Percentiles rank a stretch among this genome's conserved stretches.
These are phyloP conservation scores for Athene cunicularia DNA, from an alignment of 2,113 vertebrate genomes.

Conservation along the genomic window DNA sequence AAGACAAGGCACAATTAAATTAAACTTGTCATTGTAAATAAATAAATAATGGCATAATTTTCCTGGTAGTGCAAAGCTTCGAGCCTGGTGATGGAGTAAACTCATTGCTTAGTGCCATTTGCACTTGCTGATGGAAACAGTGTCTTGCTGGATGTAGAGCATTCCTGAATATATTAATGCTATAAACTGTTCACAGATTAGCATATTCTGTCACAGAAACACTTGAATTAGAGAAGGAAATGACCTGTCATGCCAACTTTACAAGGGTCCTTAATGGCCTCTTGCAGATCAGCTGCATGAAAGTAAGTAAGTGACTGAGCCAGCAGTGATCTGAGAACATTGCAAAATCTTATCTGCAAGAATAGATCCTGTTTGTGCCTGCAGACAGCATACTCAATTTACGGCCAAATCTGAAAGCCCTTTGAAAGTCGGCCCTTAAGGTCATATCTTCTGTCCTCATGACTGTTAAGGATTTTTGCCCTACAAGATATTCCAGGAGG, in stretches of 20 bases:
- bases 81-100: not conserved
- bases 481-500: not conserved
- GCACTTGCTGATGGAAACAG: not conserved
- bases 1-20: not conserved
- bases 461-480: not conserved
- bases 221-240: constrained; percentile 2
- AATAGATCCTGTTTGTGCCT: not conserved
- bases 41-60: not conserved
- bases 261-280: not conserved
- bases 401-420: not conserved
- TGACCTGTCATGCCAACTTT: not conserved
- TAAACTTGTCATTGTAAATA: not conserved
- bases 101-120: not conserved
- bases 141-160: not conserved
- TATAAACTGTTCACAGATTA: not conserved
- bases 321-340: not conserved
- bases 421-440: constrained; percentile 2
- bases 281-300: not conserved
- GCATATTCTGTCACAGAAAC: not conserved
- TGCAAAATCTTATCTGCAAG: not conserved
- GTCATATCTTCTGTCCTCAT: not conserved
- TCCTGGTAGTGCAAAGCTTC: not conserved
- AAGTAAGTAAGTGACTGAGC: not conserved
- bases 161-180: not conserved
- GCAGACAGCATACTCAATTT: not conserved